phyloP scores from a whole-genome alignment of 1,140 invertebrate species.

The Pseudomyrmex gracilis region DNA sequence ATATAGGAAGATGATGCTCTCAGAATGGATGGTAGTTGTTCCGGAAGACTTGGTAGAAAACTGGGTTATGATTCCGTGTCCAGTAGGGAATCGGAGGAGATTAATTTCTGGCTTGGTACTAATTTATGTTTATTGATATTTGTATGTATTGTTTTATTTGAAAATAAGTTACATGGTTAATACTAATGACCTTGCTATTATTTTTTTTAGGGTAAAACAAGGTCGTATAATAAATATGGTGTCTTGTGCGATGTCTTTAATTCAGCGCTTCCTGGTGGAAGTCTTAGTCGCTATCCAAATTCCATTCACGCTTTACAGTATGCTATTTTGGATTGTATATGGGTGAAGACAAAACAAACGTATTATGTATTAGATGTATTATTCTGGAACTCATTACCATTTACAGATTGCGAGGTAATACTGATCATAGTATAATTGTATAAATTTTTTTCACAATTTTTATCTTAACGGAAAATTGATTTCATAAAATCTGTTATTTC shows the following conservation, averaged over 20 bases:
- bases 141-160: slow-evolving; percentile 12
- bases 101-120: slow-evolving; percentile 90
- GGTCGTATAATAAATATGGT: slow-evolving; percentile 90
- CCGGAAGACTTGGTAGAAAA: slow-evolving; percentile 91
- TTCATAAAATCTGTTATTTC: slow-evolving; percentile 75
- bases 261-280: slow-evolving; percentile 92
- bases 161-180: background rate
- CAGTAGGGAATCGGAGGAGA: slow-evolving; percentile 91
- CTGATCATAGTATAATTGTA: background rate
- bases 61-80: slow-evolving; percentile 94
- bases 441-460: background rate
- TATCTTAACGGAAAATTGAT: slow-evolving; percentile 17
- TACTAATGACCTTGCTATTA: slow-evolving; percentile 60
- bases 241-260: slow-evolving; percentile 86
- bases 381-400: slow-evolving; percentile 91
- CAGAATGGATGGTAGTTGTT: slow-evolving; percentile 96
- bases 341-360: slow-evolving; percentile 87
- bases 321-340: slow-evolving; percentile 94
- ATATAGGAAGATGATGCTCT: slow-evolving; percentile 88
- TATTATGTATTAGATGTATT: slow-evolving; percentile 94
- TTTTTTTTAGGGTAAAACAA: slow-evolving; percentile 89
- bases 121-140: background rate
- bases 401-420: slow-evolving; percentile 92
- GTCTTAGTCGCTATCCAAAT: slow-evolving; percentile 77
- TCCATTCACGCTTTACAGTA: too few relatives aligned